These are phyloP conservation scores for Tipula confusa DNA, from an alignment of 2,888 invertebrate species.

Conservation along the genomic window DNA sequence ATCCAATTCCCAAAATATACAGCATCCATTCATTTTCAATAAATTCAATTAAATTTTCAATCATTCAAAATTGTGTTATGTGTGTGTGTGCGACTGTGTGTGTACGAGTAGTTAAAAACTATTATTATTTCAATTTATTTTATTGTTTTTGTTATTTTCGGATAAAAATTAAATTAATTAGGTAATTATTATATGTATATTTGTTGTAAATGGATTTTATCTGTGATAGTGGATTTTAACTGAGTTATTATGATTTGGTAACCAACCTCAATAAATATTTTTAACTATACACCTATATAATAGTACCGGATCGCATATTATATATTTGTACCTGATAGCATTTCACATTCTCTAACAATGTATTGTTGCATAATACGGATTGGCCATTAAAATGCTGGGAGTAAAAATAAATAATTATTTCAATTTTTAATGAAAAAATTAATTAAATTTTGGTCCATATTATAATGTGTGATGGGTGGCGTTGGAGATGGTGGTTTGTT, in stretches of 20 bases:
- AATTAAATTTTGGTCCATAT: slow-evolving; percentile 6
- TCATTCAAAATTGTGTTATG: neutral
- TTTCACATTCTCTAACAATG: neutral
- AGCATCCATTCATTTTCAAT: neutral
- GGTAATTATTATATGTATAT: neutral
- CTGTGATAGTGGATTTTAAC: neutral
- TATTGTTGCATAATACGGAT: neutral
- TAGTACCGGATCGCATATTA: neutral
- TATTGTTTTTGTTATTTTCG: neutral
- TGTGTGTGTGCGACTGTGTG: too few species aligned
- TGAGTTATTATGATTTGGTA: neutral
- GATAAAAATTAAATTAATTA: neutral
- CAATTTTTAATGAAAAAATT: slow-evolving; percentile 20
- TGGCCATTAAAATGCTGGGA: neutral
- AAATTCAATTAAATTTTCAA: slow-evolving; percentile 20
- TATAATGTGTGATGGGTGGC: neutral
- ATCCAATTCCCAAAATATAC: neutral
- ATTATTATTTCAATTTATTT: neutral
- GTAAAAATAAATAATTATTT: neutral
- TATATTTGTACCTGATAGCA: neutral
- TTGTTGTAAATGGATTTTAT: neutral
- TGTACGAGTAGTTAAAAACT: neutral
- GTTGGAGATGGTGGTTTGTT: too few species aligned
- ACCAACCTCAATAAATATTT: neutral
- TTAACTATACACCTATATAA: neutral